Base-by-base conservation (phyloP, 2,113 vertebrate genomes). In the Trinectes maculatus region DNA sequence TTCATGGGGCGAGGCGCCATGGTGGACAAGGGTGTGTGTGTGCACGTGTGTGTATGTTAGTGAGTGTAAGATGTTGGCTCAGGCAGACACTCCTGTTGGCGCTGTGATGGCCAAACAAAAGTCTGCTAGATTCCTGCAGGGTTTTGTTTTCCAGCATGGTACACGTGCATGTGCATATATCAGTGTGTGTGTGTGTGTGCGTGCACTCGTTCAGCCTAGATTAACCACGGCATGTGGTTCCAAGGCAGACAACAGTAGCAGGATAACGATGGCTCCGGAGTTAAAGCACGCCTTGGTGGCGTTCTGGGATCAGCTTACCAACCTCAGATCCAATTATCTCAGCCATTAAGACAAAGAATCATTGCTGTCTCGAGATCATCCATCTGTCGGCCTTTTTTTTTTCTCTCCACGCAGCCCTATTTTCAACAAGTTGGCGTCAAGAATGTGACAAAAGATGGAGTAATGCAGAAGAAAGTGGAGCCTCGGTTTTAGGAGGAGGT, bases 181-280 rank as follows among this genome's bases (percentile, higher is more conserved):
- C 36, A 5, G 56, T 51, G 39, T 37, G 37, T 33, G 42, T 21
- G 51, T 58, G 69, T 43, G 64, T 69, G 49, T 28, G 54, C 39
- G 60, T 43, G 55, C 15, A 10, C 16, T 0, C 9, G 13, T 26
- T 13, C 31, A 7, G 7, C 47, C 46, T 58, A 33, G 46, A 48
- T 57, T 85, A 75, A 72, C 55, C 36, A 42, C 64, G 80, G 57
- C 79, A 83, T 84, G 74, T 81, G 82, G 26, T 57, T 61, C 39
- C 40, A 36, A 77, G 74, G 60, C 78, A 80, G 78, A 82, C 80
- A 79, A 74, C 75, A 84, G 80, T 71, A 84, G 80, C 37, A 33
- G 84, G 84, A 88, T 88, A 69, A 86, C 76, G 75, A 69, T 65
- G 85, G 87, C 89, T 89, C 85, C 84, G 59, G 72, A 78, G 85